phyloP scores from a whole-genome alignment of 1,140 invertebrate genomes.

The Dufourea novaeangliae region DNA sequence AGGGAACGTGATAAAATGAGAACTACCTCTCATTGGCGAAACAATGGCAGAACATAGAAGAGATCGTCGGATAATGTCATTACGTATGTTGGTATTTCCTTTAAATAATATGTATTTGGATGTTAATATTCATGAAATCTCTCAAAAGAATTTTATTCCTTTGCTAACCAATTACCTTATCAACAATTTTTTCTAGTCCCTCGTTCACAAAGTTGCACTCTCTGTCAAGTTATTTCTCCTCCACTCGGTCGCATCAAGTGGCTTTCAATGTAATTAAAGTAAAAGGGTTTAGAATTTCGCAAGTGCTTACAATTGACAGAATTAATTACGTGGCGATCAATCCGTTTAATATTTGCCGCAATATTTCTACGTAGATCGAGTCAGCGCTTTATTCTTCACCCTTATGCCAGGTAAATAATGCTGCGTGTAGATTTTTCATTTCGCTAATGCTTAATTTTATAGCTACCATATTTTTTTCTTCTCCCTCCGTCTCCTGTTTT shows the following conservation, averaged over 20 bases:
- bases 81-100: too few species aligned
- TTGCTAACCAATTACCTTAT: not conserved
- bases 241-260: too few species aligned
- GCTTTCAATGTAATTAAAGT: slow-evolving; percentile 35
- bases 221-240: not conserved
- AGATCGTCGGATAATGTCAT: not conserved
- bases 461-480: not conserved
- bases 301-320: slow-evolving; percentile 17
- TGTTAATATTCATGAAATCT: not conserved
- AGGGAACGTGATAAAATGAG: slow-evolving; percentile 54
- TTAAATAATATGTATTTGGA: not conserved
- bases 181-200: not conserved
- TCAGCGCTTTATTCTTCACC: not conserved
- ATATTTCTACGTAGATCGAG: slow-evolving; percentile 1
- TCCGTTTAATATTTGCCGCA: not conserved
- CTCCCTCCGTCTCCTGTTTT: not conserved
- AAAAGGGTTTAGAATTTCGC: slow-evolving; percentile 19
- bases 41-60: not conserved
- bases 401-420: too few species aligned
- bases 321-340: slow-evolving; percentile 27
- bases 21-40: slow-evolving; percentile 36
- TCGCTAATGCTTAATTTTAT: slow-evolving; percentile 21
- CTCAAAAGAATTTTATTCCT: not conserved
- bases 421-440: slow-evolving; percentile 33
- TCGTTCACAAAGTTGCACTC: not conserved